A percentile compares a stretch with the other conserved stretches of the same genome.
These are phyloP conservation scores for Urosaurus nigricauda DNA, from an alignment of 2,797 vertebrate genomes.

Conservation along the genomic window DNA sequence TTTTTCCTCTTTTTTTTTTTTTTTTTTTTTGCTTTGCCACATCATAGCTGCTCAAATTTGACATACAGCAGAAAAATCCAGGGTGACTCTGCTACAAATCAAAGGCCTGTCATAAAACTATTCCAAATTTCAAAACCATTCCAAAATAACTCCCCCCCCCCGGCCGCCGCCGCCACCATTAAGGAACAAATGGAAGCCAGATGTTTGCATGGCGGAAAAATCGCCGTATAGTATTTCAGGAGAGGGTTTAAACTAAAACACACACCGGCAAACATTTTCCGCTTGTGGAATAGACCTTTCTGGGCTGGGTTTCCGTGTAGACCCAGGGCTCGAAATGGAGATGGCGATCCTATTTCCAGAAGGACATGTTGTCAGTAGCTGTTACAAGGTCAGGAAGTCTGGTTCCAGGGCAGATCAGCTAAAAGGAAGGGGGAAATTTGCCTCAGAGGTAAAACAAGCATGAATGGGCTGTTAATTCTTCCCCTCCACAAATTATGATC, in stretches of 20 bases:
- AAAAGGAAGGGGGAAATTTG: neutral
- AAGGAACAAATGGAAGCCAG: constrained; percentile 75
- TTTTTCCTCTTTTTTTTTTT: neutral
- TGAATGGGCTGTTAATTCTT: neutral
- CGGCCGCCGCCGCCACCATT: constrained; percentile 44
- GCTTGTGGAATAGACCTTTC: neutral
- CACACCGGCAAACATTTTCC: neutral
- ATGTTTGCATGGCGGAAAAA: constrained; percentile 66
- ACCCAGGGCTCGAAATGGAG: neutral
- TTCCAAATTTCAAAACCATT: constrained; percentile 68
- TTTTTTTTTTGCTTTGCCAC: constrained; percentile 28
- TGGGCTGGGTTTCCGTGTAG: neutral
- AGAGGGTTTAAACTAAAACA: constrained; percentile 36
- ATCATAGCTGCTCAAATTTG: constrained; percentile 25
- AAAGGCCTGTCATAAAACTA: constrained; percentile 67
- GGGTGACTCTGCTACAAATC: constrained; percentile 66
- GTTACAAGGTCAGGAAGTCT: neutral
- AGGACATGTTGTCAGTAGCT: neutral
- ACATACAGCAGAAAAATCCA: constrained; percentile 54
- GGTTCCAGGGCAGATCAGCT: neutral
- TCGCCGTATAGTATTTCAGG: constrained; percentile 57
- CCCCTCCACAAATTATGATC: too few species aligned
- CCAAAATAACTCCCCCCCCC: constrained; percentile 44
- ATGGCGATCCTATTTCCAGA: too few species aligned
- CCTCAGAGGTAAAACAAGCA: neutral